Conservation (phyloP, 2,888 invertebrate species). For the Tortricodes alternella region DNA sequence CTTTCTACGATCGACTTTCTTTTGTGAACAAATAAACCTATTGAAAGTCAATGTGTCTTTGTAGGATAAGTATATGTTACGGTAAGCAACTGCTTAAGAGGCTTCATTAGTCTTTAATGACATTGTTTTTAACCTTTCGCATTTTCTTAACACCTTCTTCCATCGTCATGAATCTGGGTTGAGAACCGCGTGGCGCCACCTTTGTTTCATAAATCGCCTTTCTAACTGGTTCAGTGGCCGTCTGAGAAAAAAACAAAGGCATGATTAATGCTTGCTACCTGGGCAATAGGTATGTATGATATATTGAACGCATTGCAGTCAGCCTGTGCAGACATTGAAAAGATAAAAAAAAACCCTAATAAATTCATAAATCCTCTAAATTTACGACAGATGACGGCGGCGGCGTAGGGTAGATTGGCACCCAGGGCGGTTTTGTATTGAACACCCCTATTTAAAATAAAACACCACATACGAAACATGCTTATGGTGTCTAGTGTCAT, state of each 20-base stretch:
- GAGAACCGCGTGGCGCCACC: slow-evolving; percentile 83
- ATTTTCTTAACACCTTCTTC: slow-evolving; percentile 84
- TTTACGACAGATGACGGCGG: too few species aligned
- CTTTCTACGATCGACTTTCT: slow-evolving; percentile 5
- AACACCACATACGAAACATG: too few species aligned
- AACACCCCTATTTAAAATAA: too few species aligned
- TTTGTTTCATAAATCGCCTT: slow-evolving; percentile 85
- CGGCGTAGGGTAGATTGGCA: too few species aligned
- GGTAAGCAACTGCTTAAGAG: not conserved
- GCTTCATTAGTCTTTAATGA: not conserved
- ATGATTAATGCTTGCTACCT: not conserved
- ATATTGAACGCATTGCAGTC: too few species aligned
- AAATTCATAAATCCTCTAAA: too few species aligned
- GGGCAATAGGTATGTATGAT: not conserved
- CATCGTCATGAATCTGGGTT: slow-evolving; percentile 81
- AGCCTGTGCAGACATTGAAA: too few species aligned
- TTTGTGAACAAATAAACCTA: slow-evolving; percentile 10
- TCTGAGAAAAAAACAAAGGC: slow-evolving; percentile 72
- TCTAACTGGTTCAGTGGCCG: slow-evolving; percentile 84
- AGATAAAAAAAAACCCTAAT: too few species aligned
- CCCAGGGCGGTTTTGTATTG: too few species aligned
- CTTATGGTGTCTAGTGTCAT: too few species aligned
- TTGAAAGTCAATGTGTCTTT: slow-evolving; percentile 1
- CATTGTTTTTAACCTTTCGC: slow-evolving; percentile 59
- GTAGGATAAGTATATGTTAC: not conserved